Conservation (phyloP, 2,113 vertebrate species). For the Tylochromis polylepis region DNA sequence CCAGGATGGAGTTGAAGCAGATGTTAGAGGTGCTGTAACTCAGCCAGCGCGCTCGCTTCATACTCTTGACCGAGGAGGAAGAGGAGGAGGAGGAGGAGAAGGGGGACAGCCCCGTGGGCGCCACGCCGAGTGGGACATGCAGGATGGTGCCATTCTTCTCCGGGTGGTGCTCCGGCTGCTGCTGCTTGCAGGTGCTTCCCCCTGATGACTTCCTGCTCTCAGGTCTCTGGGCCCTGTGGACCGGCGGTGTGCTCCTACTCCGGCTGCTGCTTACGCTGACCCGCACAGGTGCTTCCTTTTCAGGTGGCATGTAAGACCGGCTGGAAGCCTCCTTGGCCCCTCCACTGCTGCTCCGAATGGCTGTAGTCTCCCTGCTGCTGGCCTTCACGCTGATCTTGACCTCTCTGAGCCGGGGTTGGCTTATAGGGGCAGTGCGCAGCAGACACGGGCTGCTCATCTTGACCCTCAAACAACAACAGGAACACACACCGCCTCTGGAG, state of each 20-base stretch:
- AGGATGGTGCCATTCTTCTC: conserved; percentile 67
- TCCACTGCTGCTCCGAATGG: conserved; percentile 16
- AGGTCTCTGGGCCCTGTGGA: conserved; percentile 50
- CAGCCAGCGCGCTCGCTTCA: conserved; percentile 71
- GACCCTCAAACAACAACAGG: conserved; percentile 16
- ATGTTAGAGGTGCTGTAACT: conserved; percentile 78
- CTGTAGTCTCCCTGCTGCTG: conserved; percentile 53
- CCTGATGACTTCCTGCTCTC: conserved; percentile 39
- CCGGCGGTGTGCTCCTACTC: conserved; percentile 74
- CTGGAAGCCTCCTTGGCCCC: conserved; percentile 31
- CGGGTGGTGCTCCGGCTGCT: conserved; percentile 42
- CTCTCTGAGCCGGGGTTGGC: conserved; percentile 70
- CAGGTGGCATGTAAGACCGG: conserved; percentile 27
- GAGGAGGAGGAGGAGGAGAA: conserved; percentile 47
- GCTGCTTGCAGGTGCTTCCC: conserved; percentile 20
- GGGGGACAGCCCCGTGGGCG: conserved; percentile 8
- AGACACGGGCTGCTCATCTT: conserved; percentile 78
- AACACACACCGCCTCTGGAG: conserved; percentile 25
- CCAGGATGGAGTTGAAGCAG: conserved; percentile 75
- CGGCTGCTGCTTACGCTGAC: conserved; percentile 40
- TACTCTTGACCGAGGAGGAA: conserved; percentile 61
- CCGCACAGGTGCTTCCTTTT: conserved; percentile 53
- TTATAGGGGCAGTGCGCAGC: conserved; percentile 65
- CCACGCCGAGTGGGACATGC: conserved; percentile 35
- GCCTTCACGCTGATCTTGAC: conserved; percentile 75